Evolutionary conservation across 1,140 invertebrate species (phyloP).

Genomic region (Drosophila biarmipes): DNA sequence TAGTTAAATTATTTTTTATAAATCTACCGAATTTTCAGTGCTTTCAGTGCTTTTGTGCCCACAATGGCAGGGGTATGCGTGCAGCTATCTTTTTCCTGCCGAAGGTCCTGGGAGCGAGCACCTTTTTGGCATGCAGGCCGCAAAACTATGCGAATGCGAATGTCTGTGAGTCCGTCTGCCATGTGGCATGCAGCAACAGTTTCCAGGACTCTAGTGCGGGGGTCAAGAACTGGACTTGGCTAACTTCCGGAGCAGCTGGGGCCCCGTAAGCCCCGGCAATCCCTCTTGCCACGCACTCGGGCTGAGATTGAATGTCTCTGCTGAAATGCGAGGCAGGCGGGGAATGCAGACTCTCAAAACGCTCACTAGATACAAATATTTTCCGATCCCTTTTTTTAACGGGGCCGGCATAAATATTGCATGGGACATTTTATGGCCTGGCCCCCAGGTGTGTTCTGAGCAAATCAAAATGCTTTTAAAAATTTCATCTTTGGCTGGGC

Average conservation of each 20-base stretch:
- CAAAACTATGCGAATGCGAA: conserved; percentile 63
- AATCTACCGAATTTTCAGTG: background rate
- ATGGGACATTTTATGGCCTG: conserved; percentile 62
- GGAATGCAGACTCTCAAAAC: conserved; percentile 23
- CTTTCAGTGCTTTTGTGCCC: background rate
- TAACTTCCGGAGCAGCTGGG: conserved; percentile 33
- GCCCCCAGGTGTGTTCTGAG: conserved; percentile 38
- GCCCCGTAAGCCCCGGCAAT: conserved; percentile 16
- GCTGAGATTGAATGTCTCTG: conserved; percentile 17
- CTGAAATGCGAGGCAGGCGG: conserved; percentile 7
- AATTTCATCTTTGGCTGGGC: conserved; percentile 55
- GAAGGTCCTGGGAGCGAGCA: conserved; percentile 26
- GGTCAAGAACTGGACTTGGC: conserved; percentile 24
- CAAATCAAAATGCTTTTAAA: conserved; percentile 74
- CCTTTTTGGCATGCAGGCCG: conserved; percentile 55
- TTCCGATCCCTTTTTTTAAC: conserved; percentile 26
- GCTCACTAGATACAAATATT: conserved; percentile 23
- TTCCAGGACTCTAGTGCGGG: conserved; percentile 25
- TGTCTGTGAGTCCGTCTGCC: conserved; percentile 37
- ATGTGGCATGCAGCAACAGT: conserved; percentile 52
- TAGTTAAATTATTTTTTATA: background rate
- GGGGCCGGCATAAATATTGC: conserved; percentile 62
- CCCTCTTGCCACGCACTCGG: conserved; percentile 13
- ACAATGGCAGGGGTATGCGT: background rate
- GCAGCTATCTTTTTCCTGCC: conserved; percentile 20